These are phyloP conservation scores for Datnioides undecimradiatus DNA, from an alignment of 2,113 vertebrate genomes.

Conservation along the genomic window DNA sequence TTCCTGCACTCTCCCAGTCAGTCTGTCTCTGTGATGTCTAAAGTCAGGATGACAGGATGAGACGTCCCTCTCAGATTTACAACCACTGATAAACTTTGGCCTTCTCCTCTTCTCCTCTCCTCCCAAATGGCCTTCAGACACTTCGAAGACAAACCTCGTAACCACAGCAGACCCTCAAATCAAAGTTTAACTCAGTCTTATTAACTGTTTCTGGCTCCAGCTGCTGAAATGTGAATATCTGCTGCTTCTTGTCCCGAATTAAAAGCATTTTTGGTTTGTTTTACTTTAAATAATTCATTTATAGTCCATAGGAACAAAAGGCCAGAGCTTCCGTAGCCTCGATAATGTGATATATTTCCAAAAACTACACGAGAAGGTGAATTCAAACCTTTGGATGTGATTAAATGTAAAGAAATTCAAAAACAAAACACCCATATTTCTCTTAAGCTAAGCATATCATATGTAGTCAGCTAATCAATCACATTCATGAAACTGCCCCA, in stretches of 20 bases:
- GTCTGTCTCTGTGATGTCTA: background rate
- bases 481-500: no score
- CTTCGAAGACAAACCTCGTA: background rate
- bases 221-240: no score
- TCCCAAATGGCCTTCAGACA: background rate
- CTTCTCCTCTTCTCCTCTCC: slow-evolving; percentile 13
- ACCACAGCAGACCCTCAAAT: background rate
- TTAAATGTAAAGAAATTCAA: no score
- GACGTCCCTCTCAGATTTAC: slow-evolving; percentile 15
- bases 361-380: background rate
- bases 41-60: background rate
- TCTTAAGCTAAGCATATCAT: no score
- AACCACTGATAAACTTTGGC: slow-evolving; percentile 13
- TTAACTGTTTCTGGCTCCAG: no score
- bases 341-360: background rate
- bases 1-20: background rate
- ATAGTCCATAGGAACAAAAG: no score
- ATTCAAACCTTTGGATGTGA: no score
- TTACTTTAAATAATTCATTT: no score
- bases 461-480: no score
- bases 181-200: background rate
- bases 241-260: no score
- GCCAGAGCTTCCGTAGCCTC: background rate
- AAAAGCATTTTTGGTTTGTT: no score
- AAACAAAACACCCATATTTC: no score